Base-by-base conservation (phyloP, 1,140 invertebrate genomes). In the Agraylea sexmaculata region DNA sequence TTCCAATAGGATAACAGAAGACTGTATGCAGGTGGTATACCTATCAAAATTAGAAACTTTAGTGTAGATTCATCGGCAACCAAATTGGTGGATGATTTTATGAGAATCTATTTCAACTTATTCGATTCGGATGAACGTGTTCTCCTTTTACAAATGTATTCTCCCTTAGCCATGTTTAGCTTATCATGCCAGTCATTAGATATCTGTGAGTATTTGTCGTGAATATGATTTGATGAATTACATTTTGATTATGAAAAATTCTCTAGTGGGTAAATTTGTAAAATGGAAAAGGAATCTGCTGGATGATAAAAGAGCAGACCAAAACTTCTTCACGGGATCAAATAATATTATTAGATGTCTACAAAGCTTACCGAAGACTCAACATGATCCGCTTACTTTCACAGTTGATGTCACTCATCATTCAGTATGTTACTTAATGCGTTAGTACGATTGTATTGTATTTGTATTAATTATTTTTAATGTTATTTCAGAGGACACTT, bases 401-500 rank as follows among this genome's bases (percentile, higher is more conserved):
- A 56, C 45, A 0, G 54, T 64, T 1, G 64, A 67, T 30, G 59
- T 63, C 7, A 25, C 62, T 10, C 39, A 36, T 22, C 55, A 59
- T 44, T 50, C 38, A 25, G 64, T 66, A 44, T 60, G 58, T 58
- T n/a, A n/a, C n/a, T n/a, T n/a, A n/a, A n/a, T n/a, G n/a, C n/a
- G n/a, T n/a, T n/a, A n/a, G n/a, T n/a, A n/a, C n/a, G n/a, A 22
- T 28, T 20, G 15, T 31, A 15, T 39, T 28, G 12, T 15, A 25
- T 33, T 41, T 34, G 34, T 32, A 12, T 31, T 28, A 13, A 21
- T 20, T 20, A 36, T 21, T 29, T 33, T 21, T 33, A 11, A 40
- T 33, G 13, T 33, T 8, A 17, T 42, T 42, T 37, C 23, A 46
- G 44, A n/a, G 28, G 1, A n/a, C 13, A 16, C 10, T 22, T 27